phyloP scores from a whole-genome alignment of 2,797 vertebrate species.

The Nasua narica region DNA sequence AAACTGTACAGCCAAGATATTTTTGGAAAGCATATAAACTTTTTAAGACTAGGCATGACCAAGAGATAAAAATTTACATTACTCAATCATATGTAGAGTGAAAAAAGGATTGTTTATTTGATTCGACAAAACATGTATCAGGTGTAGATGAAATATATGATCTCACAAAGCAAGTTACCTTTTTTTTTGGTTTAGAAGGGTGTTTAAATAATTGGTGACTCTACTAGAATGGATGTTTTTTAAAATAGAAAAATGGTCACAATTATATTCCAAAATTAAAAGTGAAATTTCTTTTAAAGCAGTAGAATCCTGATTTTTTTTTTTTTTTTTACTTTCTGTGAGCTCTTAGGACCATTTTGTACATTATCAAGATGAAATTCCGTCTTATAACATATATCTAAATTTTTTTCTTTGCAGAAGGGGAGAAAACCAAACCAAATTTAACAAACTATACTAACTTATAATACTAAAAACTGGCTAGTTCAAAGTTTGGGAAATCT shows the following conservation, averaged over 20 bases:
- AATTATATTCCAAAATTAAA: slow-evolving; percentile 53
- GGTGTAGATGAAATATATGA: slow-evolving; percentile 38
- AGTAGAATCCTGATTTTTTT: slow-evolving; percentile 30
- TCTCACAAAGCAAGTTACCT: slow-evolving; percentile 12
- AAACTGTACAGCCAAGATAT: slow-evolving; percentile 53
- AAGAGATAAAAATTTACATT: slow-evolving; percentile 45
- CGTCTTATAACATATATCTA: background rate
- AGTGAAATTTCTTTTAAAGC: slow-evolving; percentile 37
- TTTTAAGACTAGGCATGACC: slow-evolving; percentile 40
- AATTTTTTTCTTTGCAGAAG: slow-evolving; percentile 41
- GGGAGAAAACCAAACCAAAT: slow-evolving; percentile 27
- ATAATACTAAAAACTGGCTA: slow-evolving; percentile 43
- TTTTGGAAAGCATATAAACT: slow-evolving; percentile 28
- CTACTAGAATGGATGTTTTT: slow-evolving; percentile 31
- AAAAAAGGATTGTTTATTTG: slow-evolving; percentile 38
- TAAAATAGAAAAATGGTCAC: slow-evolving; percentile 32
- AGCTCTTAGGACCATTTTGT: slow-evolving; percentile 43
- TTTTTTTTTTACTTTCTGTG: slow-evolving; percentile 31
- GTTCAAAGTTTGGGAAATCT: slow-evolving; percentile 25
- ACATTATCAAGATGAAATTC: slow-evolving; percentile 57
- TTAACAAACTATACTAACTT: slow-evolving; percentile 50
- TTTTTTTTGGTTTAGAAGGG: slow-evolving; percentile 47
- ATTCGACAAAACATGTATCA: slow-evolving; percentile 35
- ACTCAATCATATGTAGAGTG: slow-evolving; percentile 32
- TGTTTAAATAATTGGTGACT: slow-evolving; percentile 47